These are phyloP conservation scores for Oscheius sp. DNA, from an alignment of 2,888 invertebrate genomes.

Conservation along the genomic window DNA sequence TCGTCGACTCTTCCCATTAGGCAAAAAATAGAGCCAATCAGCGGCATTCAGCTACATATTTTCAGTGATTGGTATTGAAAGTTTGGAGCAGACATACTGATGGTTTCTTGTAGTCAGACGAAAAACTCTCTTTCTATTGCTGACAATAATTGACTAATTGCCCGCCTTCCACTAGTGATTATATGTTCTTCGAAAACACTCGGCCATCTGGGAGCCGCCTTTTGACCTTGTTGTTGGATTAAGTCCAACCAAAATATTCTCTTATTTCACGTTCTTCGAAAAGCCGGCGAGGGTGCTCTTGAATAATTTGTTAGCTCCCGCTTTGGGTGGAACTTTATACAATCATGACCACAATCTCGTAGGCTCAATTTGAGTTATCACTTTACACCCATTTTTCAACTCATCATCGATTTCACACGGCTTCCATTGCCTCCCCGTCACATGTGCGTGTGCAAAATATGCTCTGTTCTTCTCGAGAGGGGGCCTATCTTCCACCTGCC, in stretches of 20 bases:
- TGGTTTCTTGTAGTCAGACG: neutral
- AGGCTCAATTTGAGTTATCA: neutral
- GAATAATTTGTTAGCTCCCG: neutral
- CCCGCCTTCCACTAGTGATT: slow-evolving; percentile 13
- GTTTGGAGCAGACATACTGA: neutral
- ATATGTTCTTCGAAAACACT: slow-evolving; percentile 29
- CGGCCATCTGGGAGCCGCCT: slow-evolving; percentile 30
- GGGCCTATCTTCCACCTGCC: neutral
- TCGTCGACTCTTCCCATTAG: slow-evolving; percentile 23
- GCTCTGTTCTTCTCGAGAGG: neutral
- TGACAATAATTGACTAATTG: slow-evolving; percentile 25
- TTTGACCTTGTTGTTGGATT: slow-evolving; percentile 27
- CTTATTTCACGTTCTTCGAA: neutral
- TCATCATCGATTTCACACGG: slow-evolving; percentile 20
- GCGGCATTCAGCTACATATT: slow-evolving; percentile 23
- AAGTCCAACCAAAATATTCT: neutral
- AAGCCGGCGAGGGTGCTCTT: neutral
- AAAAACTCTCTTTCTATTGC: neutral
- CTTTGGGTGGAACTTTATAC: neutral
- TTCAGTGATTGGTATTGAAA: slow-evolving; percentile 18
- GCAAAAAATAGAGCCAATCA: slow-evolving; percentile 28
- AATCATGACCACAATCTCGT: neutral
- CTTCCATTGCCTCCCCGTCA: neutral
- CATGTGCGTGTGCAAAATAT: slow-evolving; percentile 29
- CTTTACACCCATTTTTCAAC: neutral